These are phyloP conservation scores for Microctonus aethiopoides DNA, from an alignment of 2,888 invertebrate species.

Conservation along the genomic window DNA sequence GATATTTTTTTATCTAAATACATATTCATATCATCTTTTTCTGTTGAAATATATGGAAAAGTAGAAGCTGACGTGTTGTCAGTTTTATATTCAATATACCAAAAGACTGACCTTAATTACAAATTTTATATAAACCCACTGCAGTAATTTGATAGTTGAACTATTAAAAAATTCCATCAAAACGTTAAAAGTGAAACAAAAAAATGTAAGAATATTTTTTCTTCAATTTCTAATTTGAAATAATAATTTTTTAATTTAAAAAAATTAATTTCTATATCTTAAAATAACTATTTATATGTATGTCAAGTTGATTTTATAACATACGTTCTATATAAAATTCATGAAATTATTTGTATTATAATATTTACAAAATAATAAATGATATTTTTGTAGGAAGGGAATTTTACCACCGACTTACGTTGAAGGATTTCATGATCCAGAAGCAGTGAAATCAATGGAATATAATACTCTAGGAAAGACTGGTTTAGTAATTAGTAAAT, in stretches of 20 bases:
- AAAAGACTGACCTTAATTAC: neutral
- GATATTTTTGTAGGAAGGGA: conserved; percentile 31
- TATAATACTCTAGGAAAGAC: conserved; percentile 82
- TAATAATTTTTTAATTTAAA: too few relatives aligned
- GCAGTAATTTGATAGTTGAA: neutral
- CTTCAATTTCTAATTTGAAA: too few relatives aligned
- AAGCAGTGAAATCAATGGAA: conserved; percentile 75
- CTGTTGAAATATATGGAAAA: neutral
- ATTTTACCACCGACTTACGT: conserved; percentile 73
- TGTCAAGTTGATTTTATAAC: too few relatives aligned
- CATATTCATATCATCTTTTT: neutral
- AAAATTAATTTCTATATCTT: too few relatives aligned
- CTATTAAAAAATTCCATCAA: neutral
- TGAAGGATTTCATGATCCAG: conserved; percentile 74
- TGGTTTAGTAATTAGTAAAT: conserved; percentile 76
- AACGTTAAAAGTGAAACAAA: neutral
- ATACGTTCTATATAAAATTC: too few relatives aligned
- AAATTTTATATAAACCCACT: neutral
- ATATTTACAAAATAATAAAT: neutral
- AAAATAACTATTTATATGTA: too few relatives aligned
- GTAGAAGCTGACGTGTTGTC: neutral
- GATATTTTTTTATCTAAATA: neutral
- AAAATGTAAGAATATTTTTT: neutral
- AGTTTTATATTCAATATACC: neutral
- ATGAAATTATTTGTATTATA: neutral